A percentile compares a stretch with the other conserved stretches of the same genome.
phyloP scores from a whole-genome alignment of 2,113 vertebrate species.

The Pterocles gutturalis region DNA sequence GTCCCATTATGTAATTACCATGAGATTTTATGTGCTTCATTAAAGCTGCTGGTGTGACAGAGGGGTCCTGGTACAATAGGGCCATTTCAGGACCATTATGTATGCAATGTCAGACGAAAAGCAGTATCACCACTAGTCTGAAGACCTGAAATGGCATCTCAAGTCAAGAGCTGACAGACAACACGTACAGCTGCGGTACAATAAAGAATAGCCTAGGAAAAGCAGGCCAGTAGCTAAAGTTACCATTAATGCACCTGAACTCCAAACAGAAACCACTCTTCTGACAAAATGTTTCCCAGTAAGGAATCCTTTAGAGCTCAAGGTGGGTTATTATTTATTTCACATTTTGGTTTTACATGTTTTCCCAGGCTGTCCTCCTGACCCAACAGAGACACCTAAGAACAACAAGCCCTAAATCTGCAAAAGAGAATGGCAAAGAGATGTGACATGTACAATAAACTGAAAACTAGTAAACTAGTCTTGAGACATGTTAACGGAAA shows the following conservation, averaged over 20 bases:
- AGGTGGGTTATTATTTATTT: background rate
- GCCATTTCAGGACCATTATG: background rate
- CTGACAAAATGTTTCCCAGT: background rate
- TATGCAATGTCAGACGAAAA: background rate
- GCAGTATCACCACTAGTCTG: background rate
- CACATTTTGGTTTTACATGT: background rate
- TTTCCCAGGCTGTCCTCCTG: background rate
- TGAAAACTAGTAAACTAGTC: background rate
- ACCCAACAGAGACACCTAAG: background rate
- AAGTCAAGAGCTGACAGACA: background rate
- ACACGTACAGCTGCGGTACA: background rate
- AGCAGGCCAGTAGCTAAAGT: background rate
- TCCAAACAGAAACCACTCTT: background rate
- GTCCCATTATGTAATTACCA: background rate
- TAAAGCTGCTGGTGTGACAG: background rate
- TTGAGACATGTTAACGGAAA: background rate
- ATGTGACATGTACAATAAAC: background rate
- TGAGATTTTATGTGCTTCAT: background rate
- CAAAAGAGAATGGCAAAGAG: background rate
- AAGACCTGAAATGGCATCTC: background rate
- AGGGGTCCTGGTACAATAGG: background rate
- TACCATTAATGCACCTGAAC: background rate
- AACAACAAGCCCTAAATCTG: background rate
- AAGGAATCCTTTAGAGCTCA: background rate
- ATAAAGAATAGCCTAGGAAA: background rate